A percentile compares a stretch with the other conserved stretches of the same genome.
These are phyloP conservation scores for Eledone cirrhosa DNA, from an alignment of 2,888 invertebrate species.

Conservation along the genomic window DNA sequence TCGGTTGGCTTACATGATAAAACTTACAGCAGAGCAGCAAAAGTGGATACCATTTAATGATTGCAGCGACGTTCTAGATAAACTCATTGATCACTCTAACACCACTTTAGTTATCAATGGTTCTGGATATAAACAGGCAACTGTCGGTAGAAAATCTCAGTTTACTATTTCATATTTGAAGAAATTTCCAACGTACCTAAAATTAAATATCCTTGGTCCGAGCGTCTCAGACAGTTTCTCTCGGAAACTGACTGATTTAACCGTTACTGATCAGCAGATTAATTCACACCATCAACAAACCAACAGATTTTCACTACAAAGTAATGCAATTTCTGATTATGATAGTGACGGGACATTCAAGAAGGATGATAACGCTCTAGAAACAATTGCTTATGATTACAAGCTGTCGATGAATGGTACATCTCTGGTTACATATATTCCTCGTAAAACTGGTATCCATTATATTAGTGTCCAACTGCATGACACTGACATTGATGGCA, in stretches of 20 bases:
- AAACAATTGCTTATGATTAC: slow-evolving; percentile 53
- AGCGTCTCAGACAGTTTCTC: background rate
- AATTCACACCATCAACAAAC: background rate
- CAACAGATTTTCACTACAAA: no score
- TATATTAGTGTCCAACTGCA: slow-evolving; percentile 52
- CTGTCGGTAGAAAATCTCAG: slow-evolving; percentile 60
- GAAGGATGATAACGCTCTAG: slow-evolving; percentile 30
- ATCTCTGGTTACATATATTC: slow-evolving; percentile 55
- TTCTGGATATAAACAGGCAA: slow-evolving; percentile 60
- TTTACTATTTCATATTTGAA: slow-evolving; percentile 52
- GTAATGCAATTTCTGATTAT: background rate
- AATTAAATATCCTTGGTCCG: slow-evolving; percentile 7
- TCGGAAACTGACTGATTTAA: background rate
- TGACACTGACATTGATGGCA: slow-evolving; percentile 51
- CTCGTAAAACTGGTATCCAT: slow-evolving; percentile 53
- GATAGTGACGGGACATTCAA: background rate
- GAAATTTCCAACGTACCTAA: background rate
- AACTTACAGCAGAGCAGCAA: slow-evolving; percentile 35
- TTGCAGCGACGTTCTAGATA: background rate
- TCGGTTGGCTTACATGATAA: slow-evolving; percentile 57
- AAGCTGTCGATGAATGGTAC: slow-evolving; percentile 53
- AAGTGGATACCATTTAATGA: background rate
- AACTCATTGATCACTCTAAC: no score
- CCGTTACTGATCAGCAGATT: background rate
- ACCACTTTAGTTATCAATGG: slow-evolving; percentile 54